phyloP scores from a whole-genome alignment of 53 echinoderm and acorn worm genomes.

The Henricia sp. region DNA sequence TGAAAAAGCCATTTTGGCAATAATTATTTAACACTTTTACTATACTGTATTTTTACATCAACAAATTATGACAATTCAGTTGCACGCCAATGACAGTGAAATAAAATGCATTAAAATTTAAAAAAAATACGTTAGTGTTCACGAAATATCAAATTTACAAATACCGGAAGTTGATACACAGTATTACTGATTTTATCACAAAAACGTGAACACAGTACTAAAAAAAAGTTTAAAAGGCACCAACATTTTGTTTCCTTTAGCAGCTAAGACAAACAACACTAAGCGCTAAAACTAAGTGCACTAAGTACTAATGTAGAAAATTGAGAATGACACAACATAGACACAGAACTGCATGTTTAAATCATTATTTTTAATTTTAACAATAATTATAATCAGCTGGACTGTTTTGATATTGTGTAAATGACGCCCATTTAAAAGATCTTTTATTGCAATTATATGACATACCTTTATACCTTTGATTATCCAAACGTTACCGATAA shows the following conservation, averaged over 20 bases:
- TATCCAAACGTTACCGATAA: not conserved
- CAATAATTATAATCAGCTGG: slow-evolving; percentile 29
- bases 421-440: slow-evolving; percentile 4
- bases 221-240: too few species aligned
- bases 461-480: slow-evolving; percentile 29
- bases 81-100: too few species aligned
- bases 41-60: not conserved
- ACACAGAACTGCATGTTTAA: slow-evolving; percentile 35
- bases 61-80: too few species aligned
- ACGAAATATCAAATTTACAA: too few species aligned
- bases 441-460: slow-evolving; percentile 20
- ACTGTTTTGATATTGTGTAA: slow-evolving; percentile 29
- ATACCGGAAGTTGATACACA: too few species aligned
- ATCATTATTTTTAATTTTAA: not conserved
- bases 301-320: too few species aligned
- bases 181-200: not conserved
- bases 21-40: not conserved
- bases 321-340: not conserved
- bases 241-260: too few species aligned
- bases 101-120: too few species aligned
- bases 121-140: not conserved
- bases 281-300: too few species aligned
- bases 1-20: not conserved
- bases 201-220: slow-evolving; percentile 48
- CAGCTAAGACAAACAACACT: too few species aligned